Conservation (phyloP, 2,113 vertebrate genomes). For the Sylvilagus bachmani region DNA sequence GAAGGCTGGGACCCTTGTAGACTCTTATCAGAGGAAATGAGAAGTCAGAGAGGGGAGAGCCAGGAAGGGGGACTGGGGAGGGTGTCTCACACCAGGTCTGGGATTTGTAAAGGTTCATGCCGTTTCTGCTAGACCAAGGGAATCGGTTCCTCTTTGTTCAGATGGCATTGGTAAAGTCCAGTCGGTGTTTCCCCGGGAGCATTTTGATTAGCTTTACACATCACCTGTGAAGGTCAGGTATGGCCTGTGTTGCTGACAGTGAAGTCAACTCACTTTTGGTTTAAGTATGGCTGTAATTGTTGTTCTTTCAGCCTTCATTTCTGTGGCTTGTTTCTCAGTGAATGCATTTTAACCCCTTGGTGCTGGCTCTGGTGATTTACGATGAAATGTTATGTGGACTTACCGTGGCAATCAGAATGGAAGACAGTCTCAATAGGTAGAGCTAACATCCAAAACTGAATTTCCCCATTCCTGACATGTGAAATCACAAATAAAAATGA, state of each 20-base stretch:
- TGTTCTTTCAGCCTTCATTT: neutral
- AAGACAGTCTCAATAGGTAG: neutral
- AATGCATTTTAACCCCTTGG: conserved; percentile 28
- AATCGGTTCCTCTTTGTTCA: neutral
- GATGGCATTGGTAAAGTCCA: neutral
- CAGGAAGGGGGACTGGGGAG: neutral
- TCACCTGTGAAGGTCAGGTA: too few species aligned
- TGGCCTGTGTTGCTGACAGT: neutral
- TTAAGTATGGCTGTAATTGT: neutral
- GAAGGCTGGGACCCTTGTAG: neutral
- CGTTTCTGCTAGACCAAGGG: neutral
- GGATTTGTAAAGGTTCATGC: neutral
- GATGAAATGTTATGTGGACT: neutral
- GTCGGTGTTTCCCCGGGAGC: neutral
- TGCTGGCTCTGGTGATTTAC: neutral
- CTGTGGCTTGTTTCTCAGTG: neutral
- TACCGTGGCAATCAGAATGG: neutral
- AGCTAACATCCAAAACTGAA: conserved; percentile 36
- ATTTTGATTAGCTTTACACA: neutral
- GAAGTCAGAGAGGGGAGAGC: neutral
- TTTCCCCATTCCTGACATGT: conserved; percentile 53
- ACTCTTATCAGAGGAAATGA: neutral
- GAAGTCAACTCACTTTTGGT: neutral
- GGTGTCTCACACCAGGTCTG: neutral
- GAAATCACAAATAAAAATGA: conserved; percentile 59